A percentile compares a stretch with the other conserved stretches of the same genome.
phyloP scores from a whole-genome alignment of 2,797 vertebrate species.

The Clarias fuscus region DNA sequence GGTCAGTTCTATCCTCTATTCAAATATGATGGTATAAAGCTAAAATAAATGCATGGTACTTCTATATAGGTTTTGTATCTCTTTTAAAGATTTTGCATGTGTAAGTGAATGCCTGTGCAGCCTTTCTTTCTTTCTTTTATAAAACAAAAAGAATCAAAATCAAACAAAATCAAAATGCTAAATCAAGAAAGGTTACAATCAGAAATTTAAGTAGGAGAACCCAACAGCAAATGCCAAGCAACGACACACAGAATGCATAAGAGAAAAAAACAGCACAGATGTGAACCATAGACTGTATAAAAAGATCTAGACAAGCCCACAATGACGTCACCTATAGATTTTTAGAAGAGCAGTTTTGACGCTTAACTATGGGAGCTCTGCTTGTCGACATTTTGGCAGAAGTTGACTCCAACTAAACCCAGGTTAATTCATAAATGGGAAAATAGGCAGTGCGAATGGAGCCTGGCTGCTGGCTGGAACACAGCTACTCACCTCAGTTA shows the following conservation, averaged over 20 bases:
- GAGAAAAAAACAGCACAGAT: not conserved
- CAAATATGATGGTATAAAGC: not conserved
- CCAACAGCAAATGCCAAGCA: not conserved
- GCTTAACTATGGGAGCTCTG: too few relatives aligned
- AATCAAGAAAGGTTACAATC: not conserved
- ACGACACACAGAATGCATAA: not conserved
- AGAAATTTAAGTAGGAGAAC: not conserved
- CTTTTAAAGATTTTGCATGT: not conserved
- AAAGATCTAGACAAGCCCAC: too few relatives aligned
- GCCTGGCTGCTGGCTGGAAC: too few relatives aligned
- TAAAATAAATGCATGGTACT: not conserved
- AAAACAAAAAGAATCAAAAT: not conserved
- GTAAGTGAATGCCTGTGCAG: not conserved
- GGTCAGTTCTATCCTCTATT: not conserved
- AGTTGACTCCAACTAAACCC: too few relatives aligned
- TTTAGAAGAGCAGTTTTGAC: too few relatives aligned
- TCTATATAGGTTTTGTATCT: not conserved
- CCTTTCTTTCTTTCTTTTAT: not conserved
- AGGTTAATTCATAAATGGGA: too few relatives aligned
- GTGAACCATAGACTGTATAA: too few relatives aligned
- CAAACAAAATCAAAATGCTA: not conserved
- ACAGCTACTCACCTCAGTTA: too few relatives aligned
- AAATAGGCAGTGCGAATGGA: too few relatives aligned
- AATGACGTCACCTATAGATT: too few relatives aligned
- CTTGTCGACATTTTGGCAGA: too few relatives aligned